Evolutionary conservation across 1,140 invertebrate species (phyloP).

Genomic region (Formica selysi): DNA sequence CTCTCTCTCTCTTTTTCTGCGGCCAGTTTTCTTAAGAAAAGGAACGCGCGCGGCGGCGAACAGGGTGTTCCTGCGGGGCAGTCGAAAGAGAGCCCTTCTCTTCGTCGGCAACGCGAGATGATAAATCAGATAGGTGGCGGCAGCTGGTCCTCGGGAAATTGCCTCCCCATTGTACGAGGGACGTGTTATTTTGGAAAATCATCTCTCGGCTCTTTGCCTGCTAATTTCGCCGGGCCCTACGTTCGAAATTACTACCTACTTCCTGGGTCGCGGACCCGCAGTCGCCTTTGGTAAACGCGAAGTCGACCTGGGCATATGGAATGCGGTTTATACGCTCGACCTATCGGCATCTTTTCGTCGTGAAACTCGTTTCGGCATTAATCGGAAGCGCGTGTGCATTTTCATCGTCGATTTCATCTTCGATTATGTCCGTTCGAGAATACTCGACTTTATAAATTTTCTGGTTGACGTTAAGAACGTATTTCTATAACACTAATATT

Average conservation of each 20-base stretch:
- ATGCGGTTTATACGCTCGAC: slow-evolving; percentile 71
- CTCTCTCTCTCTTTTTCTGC: not conserved
- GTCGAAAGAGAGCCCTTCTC: slow-evolving; percentile 19
- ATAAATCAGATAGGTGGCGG: slow-evolving; percentile 84
- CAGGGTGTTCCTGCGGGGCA: slow-evolving; percentile 26
- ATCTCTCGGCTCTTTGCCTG: slow-evolving; percentile 82
- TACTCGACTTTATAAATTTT: not conserved
- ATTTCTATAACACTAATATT: not conserved
- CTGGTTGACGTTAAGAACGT: no score
- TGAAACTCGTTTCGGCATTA: slow-evolving; percentile 35
- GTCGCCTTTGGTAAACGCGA: slow-evolving; percentile 45
- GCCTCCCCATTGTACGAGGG: slow-evolving; percentile 77
- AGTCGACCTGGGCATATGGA: slow-evolving; percentile 73
- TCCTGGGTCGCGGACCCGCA: slow-evolving; percentile 75
- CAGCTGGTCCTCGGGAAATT: slow-evolving; percentile 84
- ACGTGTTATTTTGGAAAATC: slow-evolving; percentile 85
- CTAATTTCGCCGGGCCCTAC: slow-evolving; percentile 81
- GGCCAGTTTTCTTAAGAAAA: slow-evolving; percentile 46
- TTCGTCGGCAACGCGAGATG: slow-evolving; percentile 63
- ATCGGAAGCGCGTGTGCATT: slow-evolving; percentile 29
- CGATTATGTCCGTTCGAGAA: slow-evolving; percentile 2
- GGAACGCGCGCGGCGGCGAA: slow-evolving; percentile 23
- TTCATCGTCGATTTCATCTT: slow-evolving; percentile 27
- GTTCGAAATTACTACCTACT: slow-evolving; percentile 81
- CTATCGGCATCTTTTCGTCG: slow-evolving; percentile 60